These are phyloP conservation scores for Cygnus olor DNA, from an alignment of 2,797 vertebrate species.

Conservation along the genomic window DNA sequence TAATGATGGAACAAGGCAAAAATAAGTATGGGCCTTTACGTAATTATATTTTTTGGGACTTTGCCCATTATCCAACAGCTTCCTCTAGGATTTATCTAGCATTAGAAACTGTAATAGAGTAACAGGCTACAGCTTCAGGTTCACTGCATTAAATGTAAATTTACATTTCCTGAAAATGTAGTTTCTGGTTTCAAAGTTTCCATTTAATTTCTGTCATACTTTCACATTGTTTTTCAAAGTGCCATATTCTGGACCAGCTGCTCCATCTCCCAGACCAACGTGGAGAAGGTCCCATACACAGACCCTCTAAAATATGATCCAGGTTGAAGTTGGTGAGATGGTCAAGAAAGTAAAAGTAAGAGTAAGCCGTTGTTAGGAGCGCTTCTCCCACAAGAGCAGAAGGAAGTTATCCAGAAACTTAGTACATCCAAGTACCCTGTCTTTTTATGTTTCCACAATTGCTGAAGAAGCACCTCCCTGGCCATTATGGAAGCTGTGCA, in stretches of 20 bases:
- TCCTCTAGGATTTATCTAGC: constrained; percentile 11
- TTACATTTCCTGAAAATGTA: neutral
- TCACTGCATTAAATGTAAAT: neutral
- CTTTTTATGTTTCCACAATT: neutral
- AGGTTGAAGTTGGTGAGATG: fast-evolving
- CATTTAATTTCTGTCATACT: neutral
- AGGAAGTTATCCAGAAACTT: neutral
- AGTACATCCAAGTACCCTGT: neutral
- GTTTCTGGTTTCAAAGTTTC: neutral
- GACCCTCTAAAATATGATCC: neutral
- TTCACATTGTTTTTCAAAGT: neutral
- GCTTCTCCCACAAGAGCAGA: neutral
- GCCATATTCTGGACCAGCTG: neutral
- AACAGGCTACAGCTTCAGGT: neutral
- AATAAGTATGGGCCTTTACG: neutral
- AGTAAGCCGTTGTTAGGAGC: neutral
- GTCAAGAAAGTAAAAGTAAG: neutral
- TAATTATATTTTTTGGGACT: neutral
- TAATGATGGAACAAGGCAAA: constrained; percentile 45
- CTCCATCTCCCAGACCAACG: neutral
- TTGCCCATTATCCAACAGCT: neutral
- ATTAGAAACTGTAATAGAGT: neutral
- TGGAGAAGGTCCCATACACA: neutral
- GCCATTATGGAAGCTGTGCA: neutral
- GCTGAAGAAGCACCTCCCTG: neutral